A percentile compares a stretch with the other conserved stretches of the same genome.
Evolutionary conservation across 2,888 invertebrate species (phyloP).

Genomic region (Mechanitis mazaeus): DNA sequence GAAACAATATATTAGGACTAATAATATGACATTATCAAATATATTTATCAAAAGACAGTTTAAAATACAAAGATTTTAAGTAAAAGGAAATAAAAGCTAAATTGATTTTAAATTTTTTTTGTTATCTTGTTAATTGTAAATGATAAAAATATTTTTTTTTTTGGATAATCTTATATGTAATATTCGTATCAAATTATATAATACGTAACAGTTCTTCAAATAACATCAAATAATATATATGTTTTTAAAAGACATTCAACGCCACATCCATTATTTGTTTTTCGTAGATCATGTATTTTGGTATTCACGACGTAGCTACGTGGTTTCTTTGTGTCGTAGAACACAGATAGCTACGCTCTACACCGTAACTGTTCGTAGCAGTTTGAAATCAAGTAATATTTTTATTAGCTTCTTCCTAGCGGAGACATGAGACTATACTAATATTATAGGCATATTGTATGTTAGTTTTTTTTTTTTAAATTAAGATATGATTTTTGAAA

Average conservation of each 20-base stretch:
- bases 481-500: too few species aligned
- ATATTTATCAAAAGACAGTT: background rate
- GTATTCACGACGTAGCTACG: constrained; percentile 44
- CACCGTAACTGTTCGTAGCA: background rate
- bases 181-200: too few species aligned
- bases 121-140: too few species aligned
- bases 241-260: constrained; percentile 8
- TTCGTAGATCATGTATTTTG: constrained; percentile 27
- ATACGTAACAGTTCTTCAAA: background rate
- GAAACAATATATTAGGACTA: constrained; percentile 22
- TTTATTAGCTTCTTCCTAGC: background rate
- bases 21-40: background rate
- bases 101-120: too few species aligned
- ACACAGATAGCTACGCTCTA: constrained; percentile 41
- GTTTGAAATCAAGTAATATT: background rate
- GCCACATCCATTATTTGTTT: constrained; percentile 35
- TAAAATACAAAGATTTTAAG: too few species aligned
- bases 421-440: too few species aligned
- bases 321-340: constrained; percentile 58
- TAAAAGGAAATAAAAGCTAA: too few species aligned
- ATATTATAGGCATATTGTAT: too few species aligned
- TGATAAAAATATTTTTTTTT: too few species aligned
- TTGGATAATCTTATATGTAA: too few species aligned
- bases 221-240: background rate
- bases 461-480: too few species aligned